Percentiles rank a stretch among this genome's conserved stretches.
phyloP scores from a whole-genome alignment of 1,140 invertebrate genomes.

The Paraescarpia echinospica region DNA sequence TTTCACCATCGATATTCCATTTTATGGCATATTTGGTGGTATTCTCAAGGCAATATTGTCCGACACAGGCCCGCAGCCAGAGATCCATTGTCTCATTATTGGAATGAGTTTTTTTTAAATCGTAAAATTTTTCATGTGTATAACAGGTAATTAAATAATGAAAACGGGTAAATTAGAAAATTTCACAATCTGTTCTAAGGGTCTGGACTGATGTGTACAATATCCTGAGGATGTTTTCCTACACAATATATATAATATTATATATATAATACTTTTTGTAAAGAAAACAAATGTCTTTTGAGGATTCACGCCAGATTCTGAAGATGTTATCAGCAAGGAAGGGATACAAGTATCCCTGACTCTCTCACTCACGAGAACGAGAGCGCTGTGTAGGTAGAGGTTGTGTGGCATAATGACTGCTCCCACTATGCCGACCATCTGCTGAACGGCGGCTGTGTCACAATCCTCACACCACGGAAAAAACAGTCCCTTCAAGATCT shows the following conservation, averaged over 20 bases:
- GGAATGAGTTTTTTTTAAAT: too few relatives aligned
- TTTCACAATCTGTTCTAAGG: too few relatives aligned
- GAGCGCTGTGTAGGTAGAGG: conserved; percentile 88
- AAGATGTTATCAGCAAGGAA: not conserved
- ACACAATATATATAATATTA: too few relatives aligned
- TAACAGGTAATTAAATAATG: too few relatives aligned
- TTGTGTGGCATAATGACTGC: conserved; percentile 96
- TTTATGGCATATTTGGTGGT: too few relatives aligned
- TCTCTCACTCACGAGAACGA: conserved; percentile 62
- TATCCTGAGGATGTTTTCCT: too few relatives aligned
- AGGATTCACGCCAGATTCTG: not conserved
- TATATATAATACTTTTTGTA: not conserved
- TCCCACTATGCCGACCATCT: conserved; percentile 87
- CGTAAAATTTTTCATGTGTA: too few relatives aligned
- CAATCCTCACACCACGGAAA: conserved; percentile 79
- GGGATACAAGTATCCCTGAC: not conserved
- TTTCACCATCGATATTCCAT: not conserved
- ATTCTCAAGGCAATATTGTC: not conserved
- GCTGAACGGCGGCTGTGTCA: conserved; percentile 69
- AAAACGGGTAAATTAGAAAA: too few relatives aligned
- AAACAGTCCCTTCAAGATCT: conserved; percentile 79
- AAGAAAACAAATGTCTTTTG: not conserved
- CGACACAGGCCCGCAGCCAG: not conserved
- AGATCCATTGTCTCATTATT: too few relatives aligned
- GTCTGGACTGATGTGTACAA: too few relatives aligned